These are phyloP conservation scores for Mobula hypostoma DNA, from an alignment of 2,113 vertebrate species.

Conservation along the genomic window DNA sequence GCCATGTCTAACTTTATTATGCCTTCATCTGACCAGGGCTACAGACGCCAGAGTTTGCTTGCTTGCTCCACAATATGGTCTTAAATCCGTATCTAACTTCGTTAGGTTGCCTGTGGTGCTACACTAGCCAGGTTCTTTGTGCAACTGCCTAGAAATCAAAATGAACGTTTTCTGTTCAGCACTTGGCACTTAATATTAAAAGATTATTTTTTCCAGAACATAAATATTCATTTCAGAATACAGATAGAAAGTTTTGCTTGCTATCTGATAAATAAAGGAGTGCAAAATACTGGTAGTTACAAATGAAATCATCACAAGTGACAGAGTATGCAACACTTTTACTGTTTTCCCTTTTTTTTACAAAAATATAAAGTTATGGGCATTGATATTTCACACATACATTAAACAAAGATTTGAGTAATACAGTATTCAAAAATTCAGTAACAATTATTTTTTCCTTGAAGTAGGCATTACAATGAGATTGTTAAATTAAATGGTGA, in stretches of 20 bases:
- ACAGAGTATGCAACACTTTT: too few relatives aligned
- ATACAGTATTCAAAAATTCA: background rate
- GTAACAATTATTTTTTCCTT: background rate
- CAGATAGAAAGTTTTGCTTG: background rate
- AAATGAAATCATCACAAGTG: too few relatives aligned
- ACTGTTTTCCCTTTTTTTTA: background rate
- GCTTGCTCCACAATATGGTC: constrained; percentile 49
- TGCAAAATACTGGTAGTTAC: background rate
- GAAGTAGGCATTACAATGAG: background rate
- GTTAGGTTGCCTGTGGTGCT: constrained; percentile 52
- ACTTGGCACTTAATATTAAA: background rate
- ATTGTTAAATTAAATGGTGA: background rate
- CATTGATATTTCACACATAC: background rate
- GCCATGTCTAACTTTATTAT: constrained; percentile 66
- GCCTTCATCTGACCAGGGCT: constrained; percentile 52
- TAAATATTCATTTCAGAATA: background rate
- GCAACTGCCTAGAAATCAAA: background rate
- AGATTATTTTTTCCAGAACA: background rate
- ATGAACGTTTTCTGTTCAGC: background rate
- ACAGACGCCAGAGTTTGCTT: constrained; percentile 1
- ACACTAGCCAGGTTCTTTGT: background rate
- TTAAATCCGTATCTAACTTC: constrained; percentile 58
- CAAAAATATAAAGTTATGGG: background rate
- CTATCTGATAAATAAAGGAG: background rate
- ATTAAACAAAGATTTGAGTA: background rate